A percentile compares a stretch with the other conserved stretches of the same genome.
Conservation (phyloP, 2,797 vertebrate species). For the Syncerus caffer region DNA sequence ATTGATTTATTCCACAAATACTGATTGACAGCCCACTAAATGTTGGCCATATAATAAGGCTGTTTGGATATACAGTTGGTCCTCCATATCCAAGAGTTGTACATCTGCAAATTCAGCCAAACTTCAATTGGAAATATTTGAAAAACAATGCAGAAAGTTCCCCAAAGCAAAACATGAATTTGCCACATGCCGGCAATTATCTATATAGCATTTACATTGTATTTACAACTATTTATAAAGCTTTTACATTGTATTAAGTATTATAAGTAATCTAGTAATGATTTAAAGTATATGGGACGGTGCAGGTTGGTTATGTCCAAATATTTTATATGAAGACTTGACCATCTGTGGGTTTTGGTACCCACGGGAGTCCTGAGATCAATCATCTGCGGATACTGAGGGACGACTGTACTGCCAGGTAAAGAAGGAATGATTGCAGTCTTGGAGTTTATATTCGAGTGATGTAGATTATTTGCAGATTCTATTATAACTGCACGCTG, state of each 20-base stretch:
- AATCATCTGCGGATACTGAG: background rate
- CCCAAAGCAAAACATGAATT: background rate
- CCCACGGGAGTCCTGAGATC: too few relatives aligned
- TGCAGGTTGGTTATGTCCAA: background rate
- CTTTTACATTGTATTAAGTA: background rate
- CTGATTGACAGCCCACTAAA: background rate
- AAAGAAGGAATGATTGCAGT: background rate
- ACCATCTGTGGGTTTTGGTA: background rate
- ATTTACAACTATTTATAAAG: background rate
- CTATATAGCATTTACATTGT: background rate
- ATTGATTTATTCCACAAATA: background rate
- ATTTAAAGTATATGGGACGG: background rate
- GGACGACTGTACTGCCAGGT: background rate
- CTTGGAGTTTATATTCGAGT: background rate
- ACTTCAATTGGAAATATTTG: background rate
- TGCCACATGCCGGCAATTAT: background rate
- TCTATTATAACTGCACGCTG: background rate
- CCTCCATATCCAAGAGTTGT: background rate
- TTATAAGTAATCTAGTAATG: background rate
- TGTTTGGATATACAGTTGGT: background rate
- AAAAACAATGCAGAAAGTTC: background rate
- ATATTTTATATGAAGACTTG: background rate
- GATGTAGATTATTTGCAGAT: background rate
- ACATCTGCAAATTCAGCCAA: background rate
- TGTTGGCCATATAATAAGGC: background rate